Evolutionary conservation across 2,113 vertebrate genomes (phyloP).

Genomic region (Alligator mississippiensis): DNA sequence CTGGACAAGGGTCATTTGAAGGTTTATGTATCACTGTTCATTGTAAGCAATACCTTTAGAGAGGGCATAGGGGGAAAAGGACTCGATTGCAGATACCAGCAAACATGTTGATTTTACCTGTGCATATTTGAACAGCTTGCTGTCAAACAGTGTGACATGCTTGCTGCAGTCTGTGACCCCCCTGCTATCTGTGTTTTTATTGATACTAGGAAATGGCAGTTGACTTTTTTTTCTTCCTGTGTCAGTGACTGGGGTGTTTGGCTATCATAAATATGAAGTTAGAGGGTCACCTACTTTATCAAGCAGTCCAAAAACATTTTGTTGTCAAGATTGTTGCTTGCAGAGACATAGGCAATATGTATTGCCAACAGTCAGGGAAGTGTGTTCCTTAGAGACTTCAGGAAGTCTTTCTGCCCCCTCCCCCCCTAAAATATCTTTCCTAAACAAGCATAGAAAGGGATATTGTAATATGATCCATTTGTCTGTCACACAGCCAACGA

Average conservation of each 20-base stretch:
- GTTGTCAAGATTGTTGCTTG: not conserved
- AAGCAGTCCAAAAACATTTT: not conserved
- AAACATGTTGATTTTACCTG: not conserved
- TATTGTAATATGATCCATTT: not conserved
- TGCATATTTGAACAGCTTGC: not conserved
- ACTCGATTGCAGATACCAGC: not conserved
- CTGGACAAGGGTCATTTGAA: not conserved
- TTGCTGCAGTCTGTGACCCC: not conserved
- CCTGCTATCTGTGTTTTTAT: not conserved
- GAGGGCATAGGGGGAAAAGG: not conserved
- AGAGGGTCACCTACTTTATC: not conserved
- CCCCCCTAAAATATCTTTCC: not conserved
- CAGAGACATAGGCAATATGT: not conserved
- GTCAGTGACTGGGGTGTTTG: not conserved
- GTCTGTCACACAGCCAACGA: not conserved
- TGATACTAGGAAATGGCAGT: not conserved
- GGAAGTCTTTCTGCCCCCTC: not conserved
- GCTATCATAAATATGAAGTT: not conserved
- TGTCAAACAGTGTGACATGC: not conserved
- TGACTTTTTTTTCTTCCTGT: not conserved
- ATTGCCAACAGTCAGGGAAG: not conserved
- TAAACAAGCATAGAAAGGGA: not conserved
- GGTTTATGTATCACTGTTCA: not conserved
- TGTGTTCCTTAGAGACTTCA: not conserved
- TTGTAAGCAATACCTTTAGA: not conserved